Conservation (phyloP, 2,797 vertebrate species). For the Galago senegalensis region DNA sequence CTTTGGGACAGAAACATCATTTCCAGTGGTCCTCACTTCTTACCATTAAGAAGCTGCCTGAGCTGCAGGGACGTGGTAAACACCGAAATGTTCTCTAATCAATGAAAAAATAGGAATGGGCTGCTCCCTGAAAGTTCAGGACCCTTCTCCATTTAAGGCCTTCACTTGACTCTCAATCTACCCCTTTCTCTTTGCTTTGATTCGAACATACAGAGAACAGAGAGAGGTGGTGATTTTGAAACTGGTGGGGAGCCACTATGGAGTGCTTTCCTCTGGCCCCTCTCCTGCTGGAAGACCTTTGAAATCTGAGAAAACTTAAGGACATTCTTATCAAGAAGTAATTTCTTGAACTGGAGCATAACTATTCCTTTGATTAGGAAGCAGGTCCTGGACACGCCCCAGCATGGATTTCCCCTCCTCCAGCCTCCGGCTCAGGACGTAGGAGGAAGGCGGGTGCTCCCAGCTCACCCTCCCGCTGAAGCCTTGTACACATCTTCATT, state of each 20-base stretch:
- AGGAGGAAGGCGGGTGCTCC: rapidly evolving
- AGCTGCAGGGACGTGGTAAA: too few species aligned
- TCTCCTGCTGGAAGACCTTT: not conserved
- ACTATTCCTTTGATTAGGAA: not conserved
- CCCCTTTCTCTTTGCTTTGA: not conserved
- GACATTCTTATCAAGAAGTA: not conserved
- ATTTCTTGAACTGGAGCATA: not conserved
- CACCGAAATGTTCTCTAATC: not conserved
- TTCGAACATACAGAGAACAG: not conserved
- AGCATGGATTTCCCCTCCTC: rapidly evolving
- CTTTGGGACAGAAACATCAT: not conserved
- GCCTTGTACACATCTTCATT: rapidly evolving
- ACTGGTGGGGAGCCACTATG: not conserved
- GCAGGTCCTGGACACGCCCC: too few species aligned
- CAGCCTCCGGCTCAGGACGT: not conserved
- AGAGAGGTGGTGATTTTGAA: too few species aligned
- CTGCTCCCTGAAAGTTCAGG: not conserved
- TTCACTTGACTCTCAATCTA: not conserved
- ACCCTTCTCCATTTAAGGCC: not conserved
- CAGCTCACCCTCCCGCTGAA: rapidly evolving
- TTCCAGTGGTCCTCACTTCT: not conserved
- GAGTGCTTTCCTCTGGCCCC: not conserved
- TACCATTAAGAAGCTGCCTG: not conserved
- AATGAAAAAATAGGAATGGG: not conserved
- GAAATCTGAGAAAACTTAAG: not conserved